Conservation (phyloP, 2,888 invertebrate genomes). For the Himalopsyche kuldschensis region DNA sequence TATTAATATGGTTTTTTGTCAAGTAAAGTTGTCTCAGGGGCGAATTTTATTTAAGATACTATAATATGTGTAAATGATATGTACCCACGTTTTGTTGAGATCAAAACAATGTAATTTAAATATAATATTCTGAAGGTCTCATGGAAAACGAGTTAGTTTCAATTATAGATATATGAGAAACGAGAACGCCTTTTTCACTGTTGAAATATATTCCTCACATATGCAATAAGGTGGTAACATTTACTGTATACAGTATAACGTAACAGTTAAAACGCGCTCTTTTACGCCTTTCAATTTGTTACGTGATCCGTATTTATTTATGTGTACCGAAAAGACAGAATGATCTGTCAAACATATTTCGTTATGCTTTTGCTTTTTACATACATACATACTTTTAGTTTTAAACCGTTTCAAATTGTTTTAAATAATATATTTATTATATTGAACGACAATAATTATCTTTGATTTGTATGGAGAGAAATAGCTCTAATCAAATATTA, state of each 20-base stretch:
- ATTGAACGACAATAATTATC: too few relatives aligned
- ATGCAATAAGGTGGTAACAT: conserved; percentile 4
- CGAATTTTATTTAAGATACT: too few relatives aligned
- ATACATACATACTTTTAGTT: too few relatives aligned
- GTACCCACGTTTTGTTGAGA: too few relatives aligned
- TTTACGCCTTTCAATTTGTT: conserved; percentile 29
- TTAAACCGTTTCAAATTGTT: too few relatives aligned
- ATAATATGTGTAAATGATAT: too few relatives aligned
- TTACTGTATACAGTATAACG: neutral
- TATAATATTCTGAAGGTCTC: neutral
- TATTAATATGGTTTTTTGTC: too few relatives aligned
- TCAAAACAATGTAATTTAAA: too few relatives aligned
- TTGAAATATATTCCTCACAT: neutral
- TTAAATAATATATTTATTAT: too few relatives aligned
- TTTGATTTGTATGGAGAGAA: too few relatives aligned
- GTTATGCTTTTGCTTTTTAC: neutral
- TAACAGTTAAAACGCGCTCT: conserved; percentile 14
- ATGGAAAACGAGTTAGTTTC: neutral
- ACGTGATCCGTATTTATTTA: conserved; percentile 22
- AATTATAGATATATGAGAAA: neutral
- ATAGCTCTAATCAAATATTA: too few relatives aligned
- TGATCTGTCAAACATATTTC: neutral
- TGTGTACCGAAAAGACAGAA: neutral
- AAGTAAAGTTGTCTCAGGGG: too few relatives aligned
- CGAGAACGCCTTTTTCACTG: neutral